Conservation (phyloP, 1,140 invertebrate species). For the Stenopsyche tienmushanensis region DNA sequence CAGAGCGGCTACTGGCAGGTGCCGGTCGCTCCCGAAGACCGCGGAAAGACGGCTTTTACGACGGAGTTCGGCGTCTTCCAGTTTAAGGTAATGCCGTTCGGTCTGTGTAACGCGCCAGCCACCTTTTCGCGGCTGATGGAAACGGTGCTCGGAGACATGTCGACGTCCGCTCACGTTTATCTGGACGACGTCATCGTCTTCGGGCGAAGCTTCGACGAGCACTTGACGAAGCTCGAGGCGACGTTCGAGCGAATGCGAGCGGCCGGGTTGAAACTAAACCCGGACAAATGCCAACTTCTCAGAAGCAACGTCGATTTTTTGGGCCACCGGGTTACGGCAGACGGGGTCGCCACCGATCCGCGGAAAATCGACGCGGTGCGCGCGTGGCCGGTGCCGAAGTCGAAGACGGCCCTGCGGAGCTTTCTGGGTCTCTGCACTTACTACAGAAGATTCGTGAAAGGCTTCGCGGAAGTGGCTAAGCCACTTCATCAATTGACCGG, state of each 20-base stretch:
- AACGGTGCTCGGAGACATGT: slow-evolving; percentile 18
- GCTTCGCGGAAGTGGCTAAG: slow-evolving; percentile 39
- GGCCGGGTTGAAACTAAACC: not conserved
- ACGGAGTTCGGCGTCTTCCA: slow-evolving; percentile 34
- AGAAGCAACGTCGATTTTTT: not conserved
- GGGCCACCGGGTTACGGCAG: no score
- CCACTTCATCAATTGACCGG: slow-evolving; percentile 37
- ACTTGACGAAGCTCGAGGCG: no score
- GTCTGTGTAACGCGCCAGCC: slow-evolving; percentile 35
- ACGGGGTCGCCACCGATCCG: not conserved
- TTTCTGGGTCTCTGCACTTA: slow-evolving; percentile 44
- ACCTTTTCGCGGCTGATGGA: slow-evolving; percentile 38
- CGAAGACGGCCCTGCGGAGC: slow-evolving; percentile 33
- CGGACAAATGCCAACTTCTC: not conserved
- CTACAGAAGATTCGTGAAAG: slow-evolving; percentile 40
- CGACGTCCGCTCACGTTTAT: not conserved
- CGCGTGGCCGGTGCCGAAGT: not conserved
- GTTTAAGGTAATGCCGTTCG: slow-evolving; percentile 42
- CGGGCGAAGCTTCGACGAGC: not conserved
- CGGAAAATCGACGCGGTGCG: not conserved
- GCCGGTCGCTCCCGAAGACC: slow-evolving; percentile 40
- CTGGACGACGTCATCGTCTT: not conserved
- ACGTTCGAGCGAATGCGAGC: not conserved
- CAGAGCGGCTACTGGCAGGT: slow-evolving; percentile 47
- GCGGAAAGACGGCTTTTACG: slow-evolving; percentile 49